Percentiles rank a stretch among this genome's conserved stretches.
Evolutionary conservation across 2,888 invertebrate genomes (phyloP).

Genomic region (Formica aserva): DNA sequence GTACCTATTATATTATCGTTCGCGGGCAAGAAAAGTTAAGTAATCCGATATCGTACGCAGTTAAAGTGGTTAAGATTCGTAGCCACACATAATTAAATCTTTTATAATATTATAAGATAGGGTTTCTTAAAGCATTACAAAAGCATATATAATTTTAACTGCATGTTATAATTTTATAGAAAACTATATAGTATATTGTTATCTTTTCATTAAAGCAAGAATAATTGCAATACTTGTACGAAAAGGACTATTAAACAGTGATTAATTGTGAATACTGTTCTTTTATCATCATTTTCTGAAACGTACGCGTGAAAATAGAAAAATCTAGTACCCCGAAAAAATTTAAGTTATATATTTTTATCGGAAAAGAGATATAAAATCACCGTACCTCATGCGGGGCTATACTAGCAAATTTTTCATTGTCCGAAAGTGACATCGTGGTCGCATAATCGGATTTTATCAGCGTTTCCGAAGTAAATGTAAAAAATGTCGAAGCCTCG

Average conservation of each 20-base stretch:
- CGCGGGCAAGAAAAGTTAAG: slow-evolving; percentile 4
- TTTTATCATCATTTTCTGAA: background rate
- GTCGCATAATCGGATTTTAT: slow-evolving; percentile 16
- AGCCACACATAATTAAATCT: background rate
- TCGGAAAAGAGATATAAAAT: background rate
- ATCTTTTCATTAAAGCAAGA: background rate
- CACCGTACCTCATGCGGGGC: background rate
- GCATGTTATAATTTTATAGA: too few species aligned
- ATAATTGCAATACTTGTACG: background rate
- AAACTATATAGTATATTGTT: too few species aligned
- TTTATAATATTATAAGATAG: too few species aligned
- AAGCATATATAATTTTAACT: too few species aligned
- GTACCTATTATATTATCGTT: background rate
- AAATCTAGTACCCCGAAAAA: background rate
- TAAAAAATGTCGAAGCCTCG: slow-evolving; percentile 46
- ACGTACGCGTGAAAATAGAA: background rate
- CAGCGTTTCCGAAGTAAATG: slow-evolving; percentile 32
- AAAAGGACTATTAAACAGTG: background rate
- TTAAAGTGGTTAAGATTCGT: background rate
- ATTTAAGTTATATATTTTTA: background rate
- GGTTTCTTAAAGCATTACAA: too few species aligned
- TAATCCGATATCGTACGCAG: background rate
- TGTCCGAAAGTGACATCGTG: slow-evolving; percentile 1
- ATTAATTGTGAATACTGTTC: background rate
- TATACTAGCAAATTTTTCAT: slow-evolving; percentile 14